These are phyloP conservation scores for Philaenus spumarius DNA, from an alignment of 1,140 invertebrate species.

Conservation along the genomic window DNA sequence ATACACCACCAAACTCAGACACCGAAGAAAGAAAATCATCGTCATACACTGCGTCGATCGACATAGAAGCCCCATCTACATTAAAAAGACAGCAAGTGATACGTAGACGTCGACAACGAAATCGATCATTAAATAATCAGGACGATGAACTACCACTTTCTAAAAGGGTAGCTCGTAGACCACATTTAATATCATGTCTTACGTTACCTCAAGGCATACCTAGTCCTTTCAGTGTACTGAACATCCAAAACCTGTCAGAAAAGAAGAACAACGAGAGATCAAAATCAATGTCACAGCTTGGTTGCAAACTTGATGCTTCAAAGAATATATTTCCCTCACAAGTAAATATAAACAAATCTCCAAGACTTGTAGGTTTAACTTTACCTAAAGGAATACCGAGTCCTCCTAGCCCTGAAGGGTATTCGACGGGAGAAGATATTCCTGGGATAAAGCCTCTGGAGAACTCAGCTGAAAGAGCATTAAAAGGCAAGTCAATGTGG, in stretches of 20 bases:
- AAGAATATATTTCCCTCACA: too few relatives aligned
- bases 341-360: background rate
- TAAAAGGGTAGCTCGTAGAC: constrained; percentile 26
- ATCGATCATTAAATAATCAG: background rate
- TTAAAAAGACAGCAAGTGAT: constrained; percentile 42
- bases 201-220: constrained; percentile 27
- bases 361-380: constrained; percentile 25
- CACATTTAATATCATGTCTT: constrained; percentile 22
- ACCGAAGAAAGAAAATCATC: constrained; percentile 11
- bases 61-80: constrained; percentile 38
- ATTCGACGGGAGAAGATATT: constrained; percentile 10
- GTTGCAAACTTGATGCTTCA: too few relatives aligned
- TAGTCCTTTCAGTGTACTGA: constrained; percentile 18
- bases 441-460: constrained; percentile 21
- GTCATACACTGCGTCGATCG: constrained; percentile 37
- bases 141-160: background rate
- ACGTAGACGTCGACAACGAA: constrained; percentile 35
- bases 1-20: constrained; percentile 16
- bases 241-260: background rate
- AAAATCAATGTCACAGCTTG: background rate
- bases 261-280: background rate
- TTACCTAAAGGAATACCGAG: constrained; percentile 33
- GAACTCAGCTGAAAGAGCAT: background rate
- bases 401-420: constrained; percentile 20
- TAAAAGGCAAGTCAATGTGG: background rate